phyloP scores from a whole-genome alignment of 2,797 vertebrate species.

The Lemur catta region DNA sequence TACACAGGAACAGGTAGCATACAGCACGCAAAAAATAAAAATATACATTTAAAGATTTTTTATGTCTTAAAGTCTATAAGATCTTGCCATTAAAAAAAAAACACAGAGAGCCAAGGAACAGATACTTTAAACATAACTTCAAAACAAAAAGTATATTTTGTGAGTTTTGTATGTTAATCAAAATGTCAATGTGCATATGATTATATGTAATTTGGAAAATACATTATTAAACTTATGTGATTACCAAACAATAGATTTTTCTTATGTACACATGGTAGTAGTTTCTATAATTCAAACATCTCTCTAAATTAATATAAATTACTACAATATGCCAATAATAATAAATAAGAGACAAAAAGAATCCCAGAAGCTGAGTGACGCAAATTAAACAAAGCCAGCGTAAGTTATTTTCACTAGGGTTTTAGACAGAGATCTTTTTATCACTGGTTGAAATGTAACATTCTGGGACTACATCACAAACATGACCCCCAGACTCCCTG shows the following conservation, averaged over 20 bases:
- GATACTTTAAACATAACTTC: constrained; percentile 43
- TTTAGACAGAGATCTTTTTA: constrained; percentile 27
- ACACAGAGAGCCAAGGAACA: neutral
- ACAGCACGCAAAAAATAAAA: neutral
- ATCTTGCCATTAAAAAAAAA: constrained; percentile 46
- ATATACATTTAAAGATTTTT: neutral
- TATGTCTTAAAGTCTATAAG: neutral
- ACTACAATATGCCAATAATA: constrained; percentile 44
- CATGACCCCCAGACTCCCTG: neutral
- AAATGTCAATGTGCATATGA: constrained; percentile 68
- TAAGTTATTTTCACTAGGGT: neutral
- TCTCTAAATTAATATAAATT: constrained; percentile 78
- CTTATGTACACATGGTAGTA: constrained; percentile 69
- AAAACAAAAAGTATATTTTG: constrained; percentile 57
- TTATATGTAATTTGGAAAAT: constrained; percentile 77
- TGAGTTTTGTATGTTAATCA: constrained; percentile 73
- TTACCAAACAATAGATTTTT: constrained; percentile 74
- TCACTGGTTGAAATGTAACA: constrained; percentile 17
- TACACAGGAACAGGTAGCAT: constrained; percentile 52
- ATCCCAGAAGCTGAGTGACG: neutral
- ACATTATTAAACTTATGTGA: constrained; percentile 71
- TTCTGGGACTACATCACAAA: neutral
- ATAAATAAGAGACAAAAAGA: constrained; percentile 45
- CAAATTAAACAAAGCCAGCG: constrained; percentile 31
- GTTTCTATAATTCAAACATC: constrained; percentile 78